Conservation (phyloP, 37 sponge, comb jelly and placozoan genomes). For the Hormiphora californensis region DNA sequence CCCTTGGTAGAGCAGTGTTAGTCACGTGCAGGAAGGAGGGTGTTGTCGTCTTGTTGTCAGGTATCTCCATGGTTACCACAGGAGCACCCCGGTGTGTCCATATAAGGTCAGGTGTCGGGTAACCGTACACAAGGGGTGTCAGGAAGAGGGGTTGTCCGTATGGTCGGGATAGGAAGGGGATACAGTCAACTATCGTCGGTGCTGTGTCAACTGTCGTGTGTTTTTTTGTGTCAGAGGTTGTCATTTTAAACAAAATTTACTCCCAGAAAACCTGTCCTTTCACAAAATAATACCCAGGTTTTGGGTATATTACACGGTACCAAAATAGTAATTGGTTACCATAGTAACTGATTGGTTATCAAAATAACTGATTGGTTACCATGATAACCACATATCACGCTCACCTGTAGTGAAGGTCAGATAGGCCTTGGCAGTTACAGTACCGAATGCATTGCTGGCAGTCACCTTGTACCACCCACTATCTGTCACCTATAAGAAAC, state of each 20-base stretch:
- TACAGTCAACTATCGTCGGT: background rate
- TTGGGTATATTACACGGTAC: too few species aligned
- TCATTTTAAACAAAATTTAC: background rate
- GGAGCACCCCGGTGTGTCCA: background rate
- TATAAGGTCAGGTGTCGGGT: background rate
- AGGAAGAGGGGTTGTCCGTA: background rate
- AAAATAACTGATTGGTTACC: background rate
- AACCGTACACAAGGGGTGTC: conserved; percentile 1
- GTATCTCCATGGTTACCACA: too few species aligned
- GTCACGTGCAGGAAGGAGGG: conserved; percentile 1
- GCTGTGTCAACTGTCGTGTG: background rate
- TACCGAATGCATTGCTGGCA: conserved; percentile 20
- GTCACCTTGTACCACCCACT: conserved; percentile 42
- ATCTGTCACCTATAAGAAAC: conserved; percentile 3
- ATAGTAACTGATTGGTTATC: too few species aligned
- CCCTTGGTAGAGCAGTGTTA: background rate
- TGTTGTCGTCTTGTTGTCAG: too few species aligned
- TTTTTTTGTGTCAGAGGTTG: background rate
- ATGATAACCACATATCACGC: background rate
- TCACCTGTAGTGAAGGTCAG: conserved; percentile 9
- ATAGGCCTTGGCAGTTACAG: background rate
- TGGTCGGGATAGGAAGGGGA: background rate
- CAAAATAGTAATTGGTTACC: too few species aligned
- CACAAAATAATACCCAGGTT: too few species aligned
- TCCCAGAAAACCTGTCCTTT: too few species aligned